phyloP scores from a whole-genome alignment of 2,113 vertebrate species.

The Macquaria ambigua region DNA sequence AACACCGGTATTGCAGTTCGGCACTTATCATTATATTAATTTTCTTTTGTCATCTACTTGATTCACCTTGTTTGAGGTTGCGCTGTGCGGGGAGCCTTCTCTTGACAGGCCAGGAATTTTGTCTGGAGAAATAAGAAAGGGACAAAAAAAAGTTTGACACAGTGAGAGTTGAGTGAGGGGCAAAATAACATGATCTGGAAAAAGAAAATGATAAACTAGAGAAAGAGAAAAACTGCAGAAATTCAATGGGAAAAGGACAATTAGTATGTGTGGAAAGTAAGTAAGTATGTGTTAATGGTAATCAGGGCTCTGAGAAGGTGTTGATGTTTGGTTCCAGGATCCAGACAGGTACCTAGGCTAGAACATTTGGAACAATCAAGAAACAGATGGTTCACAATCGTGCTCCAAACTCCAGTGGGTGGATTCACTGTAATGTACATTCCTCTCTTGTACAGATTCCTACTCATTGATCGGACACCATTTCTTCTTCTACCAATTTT shows the following conservation, averaged over 20 bases:
- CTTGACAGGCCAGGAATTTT: slow-evolving; percentile 90
- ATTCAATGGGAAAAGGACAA: background rate
- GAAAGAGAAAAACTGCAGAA: slow-evolving; percentile 11
- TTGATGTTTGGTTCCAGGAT: slow-evolving; percentile 28
- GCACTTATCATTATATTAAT: background rate
- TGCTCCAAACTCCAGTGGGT: slow-evolving; percentile 11
- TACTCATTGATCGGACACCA: background rate
- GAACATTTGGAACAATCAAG: slow-evolving; percentile 41
- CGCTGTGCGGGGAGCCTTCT: slow-evolving; percentile 94
- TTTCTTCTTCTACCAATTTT: background rate
- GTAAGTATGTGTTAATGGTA: background rate
- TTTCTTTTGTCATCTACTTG: background rate
- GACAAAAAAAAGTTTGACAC: slow-evolving; percentile 35
- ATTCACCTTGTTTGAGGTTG: slow-evolving; percentile 90
- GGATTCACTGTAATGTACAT: background rate
- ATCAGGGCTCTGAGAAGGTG: slow-evolving; percentile 11
- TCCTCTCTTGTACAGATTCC: background rate
- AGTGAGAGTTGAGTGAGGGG: background rate
- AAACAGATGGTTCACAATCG: background rate
- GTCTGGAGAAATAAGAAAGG: slow-evolving; percentile 69
- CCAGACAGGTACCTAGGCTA: slow-evolving; percentile 19
- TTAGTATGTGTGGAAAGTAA: slow-evolving; percentile 21
- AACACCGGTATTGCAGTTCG: background rate
- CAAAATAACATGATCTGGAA: background rate
- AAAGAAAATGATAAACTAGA: background rate